A percentile compares a stretch with the other conserved stretches of the same genome.
These are phyloP conservation scores for Sciaenops ocellatus DNA, from an alignment of 2,797 vertebrate genomes.

Conservation along the genomic window DNA sequence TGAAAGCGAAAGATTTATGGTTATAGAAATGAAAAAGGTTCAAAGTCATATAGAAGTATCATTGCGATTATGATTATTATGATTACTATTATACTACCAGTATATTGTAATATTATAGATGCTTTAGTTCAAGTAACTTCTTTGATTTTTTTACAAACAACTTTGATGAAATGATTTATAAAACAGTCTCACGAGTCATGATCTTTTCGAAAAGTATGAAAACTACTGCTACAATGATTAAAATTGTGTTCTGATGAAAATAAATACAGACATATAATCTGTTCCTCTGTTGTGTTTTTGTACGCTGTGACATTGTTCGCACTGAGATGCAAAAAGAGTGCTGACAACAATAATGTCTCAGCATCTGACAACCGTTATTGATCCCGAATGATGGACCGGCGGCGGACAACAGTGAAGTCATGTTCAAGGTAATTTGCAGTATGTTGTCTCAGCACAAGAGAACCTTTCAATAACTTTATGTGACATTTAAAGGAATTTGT, in stretches of 20 bases:
- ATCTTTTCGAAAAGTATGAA: slow-evolving; percentile 90
- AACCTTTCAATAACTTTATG: neutral
- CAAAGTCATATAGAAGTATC: slow-evolving; percentile 89
- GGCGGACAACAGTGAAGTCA: neutral
- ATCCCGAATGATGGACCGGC: neutral
- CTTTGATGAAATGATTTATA: slow-evolving; percentile 93
- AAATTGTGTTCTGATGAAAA: slow-evolving; percentile 90
- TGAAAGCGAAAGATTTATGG: slow-evolving; percentile 77
- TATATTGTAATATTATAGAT: slow-evolving; percentile 93
- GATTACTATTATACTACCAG: slow-evolving; percentile 90
- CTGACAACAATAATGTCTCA: neutral
- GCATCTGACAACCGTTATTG: neutral
- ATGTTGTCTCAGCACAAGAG: neutral
- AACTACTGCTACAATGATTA: slow-evolving; percentile 89
- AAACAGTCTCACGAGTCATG: slow-evolving; percentile 90
- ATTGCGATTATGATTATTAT: slow-evolving; percentile 89
- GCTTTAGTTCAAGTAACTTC: slow-evolving; percentile 91
- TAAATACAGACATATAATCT: slow-evolving; percentile 89
- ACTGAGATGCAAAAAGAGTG: neutral
- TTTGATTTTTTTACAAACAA: slow-evolving; percentile 93
- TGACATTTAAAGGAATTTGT: neutral
- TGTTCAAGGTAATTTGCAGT: neutral
- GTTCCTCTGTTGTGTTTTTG: slow-evolving; percentile 70
- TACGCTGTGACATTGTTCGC: slow-evolving; percentile 12
- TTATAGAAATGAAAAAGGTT: slow-evolving; percentile 82